Base-by-base conservation (phyloP, 2,888 invertebrate species). In the Drosophila pegasa region DNA sequence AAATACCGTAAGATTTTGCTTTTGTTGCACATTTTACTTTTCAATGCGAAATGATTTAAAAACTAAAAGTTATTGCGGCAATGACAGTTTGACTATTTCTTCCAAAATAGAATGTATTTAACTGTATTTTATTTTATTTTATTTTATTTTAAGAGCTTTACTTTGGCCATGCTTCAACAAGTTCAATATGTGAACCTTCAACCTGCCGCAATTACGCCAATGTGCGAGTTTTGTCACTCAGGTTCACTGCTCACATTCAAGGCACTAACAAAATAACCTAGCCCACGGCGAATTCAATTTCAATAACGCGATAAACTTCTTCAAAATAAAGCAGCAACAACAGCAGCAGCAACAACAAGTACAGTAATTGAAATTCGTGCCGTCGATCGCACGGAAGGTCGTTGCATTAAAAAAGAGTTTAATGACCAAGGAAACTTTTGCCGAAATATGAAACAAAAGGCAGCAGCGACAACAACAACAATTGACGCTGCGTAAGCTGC, bases 361-460 rank as follows among this genome's bases (percentile, higher is more conserved):
- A 57, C 25, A 62, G 51, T 48, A 85, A 82, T 85, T 80, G 80
- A 80, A 78, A 83, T 82, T 80, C 85, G 83, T 68, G 78, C 43
- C 62, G 76, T 71, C 78, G 80, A 75, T 67, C 77, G 81, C 71
- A 64, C 66, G 83, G 85, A 84, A 84, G 83, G 83, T 84, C 83
- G 85, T 84, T 85, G 83, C 85, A 82, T 84, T 84, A 80, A 84
- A 82, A 52, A 83, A 75, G 83, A 84, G 85, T 84, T 84, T 84
- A 84, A 83, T 84, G 83, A 84, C 83, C 85, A 84, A 85, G 83
- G 85, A 83, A 84, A 84, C 79, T 85, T 80, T 80, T 80, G 80
- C 82, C 84, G 75, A 78, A 82, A 82, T 81, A 81, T 84, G 79
- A 84, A 82, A 84, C 81, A 82, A 80, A 82, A 82, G 84, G 80